These are phyloP conservation scores for Grallaria varia DNA, from an alignment of 2,113 vertebrate genomes.

Conservation along the genomic window DNA sequence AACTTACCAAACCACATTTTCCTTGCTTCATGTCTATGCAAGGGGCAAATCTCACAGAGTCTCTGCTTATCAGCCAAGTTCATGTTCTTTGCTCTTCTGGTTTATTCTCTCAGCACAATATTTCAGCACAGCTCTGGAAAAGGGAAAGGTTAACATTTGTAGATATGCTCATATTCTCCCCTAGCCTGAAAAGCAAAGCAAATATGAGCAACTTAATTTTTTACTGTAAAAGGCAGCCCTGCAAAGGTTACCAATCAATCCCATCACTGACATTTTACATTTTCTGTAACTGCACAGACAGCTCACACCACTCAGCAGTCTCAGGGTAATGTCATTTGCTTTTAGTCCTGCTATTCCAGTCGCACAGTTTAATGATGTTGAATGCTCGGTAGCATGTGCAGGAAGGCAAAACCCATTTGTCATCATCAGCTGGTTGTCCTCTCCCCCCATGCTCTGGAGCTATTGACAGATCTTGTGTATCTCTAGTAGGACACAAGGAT, in stretches of 20 bases:
- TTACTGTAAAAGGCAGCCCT: background rate
- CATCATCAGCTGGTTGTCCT: background rate
- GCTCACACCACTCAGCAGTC: background rate
- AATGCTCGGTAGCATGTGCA: background rate
- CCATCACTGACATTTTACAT: background rate
- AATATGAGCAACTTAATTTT: background rate
- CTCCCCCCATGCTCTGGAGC: background rate
- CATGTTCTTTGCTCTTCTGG: background rate
- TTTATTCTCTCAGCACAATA: background rate
- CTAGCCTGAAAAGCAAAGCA: background rate
- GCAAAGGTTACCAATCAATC: background rate
- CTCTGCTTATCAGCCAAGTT: background rate
- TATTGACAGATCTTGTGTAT: background rate
- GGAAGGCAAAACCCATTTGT: background rate
- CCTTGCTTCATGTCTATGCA: fast-evolving
- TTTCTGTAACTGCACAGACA: background rate
- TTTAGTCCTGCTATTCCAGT: background rate
- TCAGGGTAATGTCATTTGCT: background rate
- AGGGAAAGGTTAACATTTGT: background rate
- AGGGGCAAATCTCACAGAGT: background rate
- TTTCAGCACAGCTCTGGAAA: background rate
- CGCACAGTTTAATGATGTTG: background rate
- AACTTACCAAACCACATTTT: background rate
- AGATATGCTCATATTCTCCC: background rate
- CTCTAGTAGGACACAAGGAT: background rate